phyloP scores from a whole-genome alignment of 1,140 invertebrate genomes.

The Vollenhovia emeryi region DNA sequence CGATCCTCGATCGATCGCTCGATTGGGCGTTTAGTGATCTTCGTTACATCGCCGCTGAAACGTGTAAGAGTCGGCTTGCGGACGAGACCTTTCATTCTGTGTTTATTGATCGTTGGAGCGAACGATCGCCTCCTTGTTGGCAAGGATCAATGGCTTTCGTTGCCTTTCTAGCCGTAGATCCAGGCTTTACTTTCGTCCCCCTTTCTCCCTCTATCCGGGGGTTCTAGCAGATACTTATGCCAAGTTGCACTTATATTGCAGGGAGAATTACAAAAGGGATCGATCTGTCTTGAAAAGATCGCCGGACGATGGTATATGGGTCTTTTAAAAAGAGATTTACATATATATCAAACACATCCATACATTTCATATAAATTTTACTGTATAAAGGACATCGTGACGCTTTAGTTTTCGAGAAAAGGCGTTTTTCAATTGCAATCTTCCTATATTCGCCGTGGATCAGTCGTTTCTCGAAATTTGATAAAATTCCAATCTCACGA shows the following conservation, averaged over 20 bases:
- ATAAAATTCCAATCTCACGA: neutral
- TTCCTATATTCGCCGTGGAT: neutral
- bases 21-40: constrained; percentile 71
- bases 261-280: constrained; percentile 61
- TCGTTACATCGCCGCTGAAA: constrained; percentile 73
- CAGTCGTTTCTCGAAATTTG: neutral
- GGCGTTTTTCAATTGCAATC: neutral
- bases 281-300: constrained; percentile 31
- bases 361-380: neutral
- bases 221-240: constrained; percentile 56
- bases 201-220: neutral
- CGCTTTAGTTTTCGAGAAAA: neutral
- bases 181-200: constrained; percentile 50
- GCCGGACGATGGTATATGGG: neutral
- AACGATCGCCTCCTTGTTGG: constrained; percentile 70
- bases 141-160: constrained; percentile 71
- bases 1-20: constrained; percentile 73
- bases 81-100: constrained; percentile 66
- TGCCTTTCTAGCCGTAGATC: constrained; percentile 71
- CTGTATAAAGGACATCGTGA: neutral
- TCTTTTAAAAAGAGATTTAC: neutral
- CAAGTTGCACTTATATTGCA: constrained; percentile 64
- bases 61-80: constrained; percentile 73
- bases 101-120: constrained; percentile 70
- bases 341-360: constrained; percentile 10